Conservation (phyloP, 2,113 vertebrate genomes). For the Salvelinus sp. region DNA sequence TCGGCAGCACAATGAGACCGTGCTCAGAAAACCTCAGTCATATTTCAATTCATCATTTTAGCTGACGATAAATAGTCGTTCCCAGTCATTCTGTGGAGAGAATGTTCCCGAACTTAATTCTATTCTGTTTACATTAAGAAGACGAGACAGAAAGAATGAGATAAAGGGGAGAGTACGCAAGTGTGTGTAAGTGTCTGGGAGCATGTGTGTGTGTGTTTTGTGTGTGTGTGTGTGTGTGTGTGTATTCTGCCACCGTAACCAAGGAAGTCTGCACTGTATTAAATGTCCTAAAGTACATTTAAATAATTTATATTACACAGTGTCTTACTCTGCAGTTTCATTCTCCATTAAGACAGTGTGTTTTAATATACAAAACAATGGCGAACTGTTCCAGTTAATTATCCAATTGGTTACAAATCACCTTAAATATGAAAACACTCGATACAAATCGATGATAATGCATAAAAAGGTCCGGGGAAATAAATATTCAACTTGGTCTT, state of each 20-base stretch:
- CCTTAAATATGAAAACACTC: background rate
- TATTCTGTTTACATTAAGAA: constrained; percentile 75
- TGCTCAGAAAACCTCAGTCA: constrained; percentile 57
- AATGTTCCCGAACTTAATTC: constrained; percentile 74
- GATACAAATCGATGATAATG: background rate
- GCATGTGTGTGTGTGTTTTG: constrained; percentile 52
- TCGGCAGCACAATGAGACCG: constrained; percentile 68
- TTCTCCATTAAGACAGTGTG: background rate
- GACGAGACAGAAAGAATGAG: constrained; percentile 71
- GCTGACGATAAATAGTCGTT: constrained; percentile 70
- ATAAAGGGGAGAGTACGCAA: constrained; percentile 67
- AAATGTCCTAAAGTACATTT: constrained; percentile 1
- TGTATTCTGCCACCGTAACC: background rate
- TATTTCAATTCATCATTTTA: constrained; percentile 72
- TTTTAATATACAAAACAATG: background rate
- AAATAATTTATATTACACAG: background rate
- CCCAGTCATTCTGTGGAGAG: constrained; percentile 64
- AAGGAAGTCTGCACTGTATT: background rate
- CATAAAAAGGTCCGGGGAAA: background rate
- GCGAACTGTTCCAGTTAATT: background rate
- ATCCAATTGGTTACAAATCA: background rate
- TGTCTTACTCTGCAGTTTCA: background rate
- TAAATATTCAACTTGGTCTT: background rate
- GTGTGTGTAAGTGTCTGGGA: constrained; percentile 31
- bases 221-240: constrained; percentile 52